Evolutionary conservation across 2,888 invertebrate genomes (phyloP).

Genomic region (Hydropsyche betteni): DNA sequence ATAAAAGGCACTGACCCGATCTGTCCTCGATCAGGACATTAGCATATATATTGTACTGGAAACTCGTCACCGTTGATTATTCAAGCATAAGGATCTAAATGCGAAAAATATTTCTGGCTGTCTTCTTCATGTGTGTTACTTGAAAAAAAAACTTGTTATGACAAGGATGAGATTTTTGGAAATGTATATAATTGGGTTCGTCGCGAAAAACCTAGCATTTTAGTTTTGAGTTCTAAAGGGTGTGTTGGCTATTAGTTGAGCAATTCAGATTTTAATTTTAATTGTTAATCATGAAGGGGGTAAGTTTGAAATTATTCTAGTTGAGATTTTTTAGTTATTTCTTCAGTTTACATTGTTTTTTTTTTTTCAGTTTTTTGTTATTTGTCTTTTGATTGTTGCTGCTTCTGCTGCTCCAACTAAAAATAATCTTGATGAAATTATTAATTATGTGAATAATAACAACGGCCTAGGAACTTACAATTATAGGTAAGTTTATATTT

Average conservation of each 20-base stretch:
- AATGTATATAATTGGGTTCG: conserved; percentile 28
- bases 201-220: conserved; percentile 1
- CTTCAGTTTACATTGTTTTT: not conserved
- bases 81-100: conserved; percentile 23
- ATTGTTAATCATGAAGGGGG: conserved; percentile 11
- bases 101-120: conserved; percentile 4
- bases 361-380: conserved; percentile 39
- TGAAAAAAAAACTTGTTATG: conserved; percentile 21
- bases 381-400: conserved; percentile 40
- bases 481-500: conserved; percentile 51
- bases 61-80: conserved; percentile 27
- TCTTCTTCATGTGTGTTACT: conserved; percentile 11
- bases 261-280: not conserved
- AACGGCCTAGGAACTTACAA: conserved; percentile 51
- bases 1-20: conserved; percentile 12
- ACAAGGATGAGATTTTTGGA: conserved; percentile 23
- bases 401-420: conserved; percentile 33
- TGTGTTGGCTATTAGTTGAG: not conserved
- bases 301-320: not conserved
- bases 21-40: not conserved
- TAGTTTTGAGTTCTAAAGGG: not conserved
- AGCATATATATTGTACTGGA: conserved; percentile 31
- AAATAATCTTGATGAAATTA: conserved; percentile 20
- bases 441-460: conserved; percentile 50
- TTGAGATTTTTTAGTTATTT: not conserved